Evolutionary conservation across 1,140 invertebrate genomes (phyloP), one percentile per base, ranked within the genome.

Genomic region (Drosophila mojavensis): DNA sequence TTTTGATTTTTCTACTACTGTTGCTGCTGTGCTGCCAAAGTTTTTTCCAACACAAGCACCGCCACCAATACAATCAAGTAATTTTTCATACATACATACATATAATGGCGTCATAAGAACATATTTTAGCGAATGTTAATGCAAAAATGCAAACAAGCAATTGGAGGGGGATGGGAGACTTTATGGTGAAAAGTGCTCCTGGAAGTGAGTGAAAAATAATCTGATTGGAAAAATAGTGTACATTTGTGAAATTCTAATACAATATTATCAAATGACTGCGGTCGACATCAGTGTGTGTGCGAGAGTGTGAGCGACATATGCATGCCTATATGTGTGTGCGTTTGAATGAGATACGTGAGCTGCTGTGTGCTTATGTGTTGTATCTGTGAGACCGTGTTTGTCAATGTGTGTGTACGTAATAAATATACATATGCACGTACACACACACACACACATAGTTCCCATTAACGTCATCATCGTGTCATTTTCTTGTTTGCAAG

Each of bases 391-490:
- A 48, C 2, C 51, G 41, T 54, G 33, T 9, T 33, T 33, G 33
- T 33, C 5, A 2, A 30, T 71, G 24, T 86, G 65, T 82, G 75
- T 69, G 61, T 84, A 61, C 65, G 78, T 75, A 80, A 73, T 82
- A 68, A 71, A 78, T 67, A 75, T 67, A 85, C 74, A 86, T 78
- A 78, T 70, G 73, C 59, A 85, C 71, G 83, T 73, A 81, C 80
- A 81, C 64, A 75, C 58, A 86, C 64, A 75, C 58, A 86, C 67
- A 75, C 58, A 69, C 67, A 65, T 55, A 89, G 84, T 80, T 85
- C 81, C 84, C 80, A 91, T 91, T 91, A 91, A 91, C 89, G 89
- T 91, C 89, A 91, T 91, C 89, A 91, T 88, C 83, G 83, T 91
- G 89, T 91, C 89, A 91, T 74, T 74, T 91, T 91, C 84, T 90